These are phyloP conservation scores for Oxytorus armatus DNA, from an alignment of 2,888 invertebrate species.

Conservation along the genomic window DNA sequence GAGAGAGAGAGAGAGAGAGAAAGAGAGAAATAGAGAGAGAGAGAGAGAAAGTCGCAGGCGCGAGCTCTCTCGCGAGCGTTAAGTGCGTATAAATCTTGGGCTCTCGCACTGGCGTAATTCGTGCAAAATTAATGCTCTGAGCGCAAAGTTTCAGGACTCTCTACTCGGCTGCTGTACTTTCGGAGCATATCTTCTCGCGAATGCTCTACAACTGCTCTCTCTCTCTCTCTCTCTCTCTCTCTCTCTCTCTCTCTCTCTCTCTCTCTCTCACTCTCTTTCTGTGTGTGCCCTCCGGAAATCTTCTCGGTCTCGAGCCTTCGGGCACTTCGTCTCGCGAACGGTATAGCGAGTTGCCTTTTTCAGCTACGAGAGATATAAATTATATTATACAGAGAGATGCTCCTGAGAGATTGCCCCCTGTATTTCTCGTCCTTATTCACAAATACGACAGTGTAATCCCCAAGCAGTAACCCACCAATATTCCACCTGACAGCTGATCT, in stretches of 20 bases:
- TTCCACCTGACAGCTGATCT: conserved; percentile 1
- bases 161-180: background rate
- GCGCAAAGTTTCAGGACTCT: conserved; percentile 57
- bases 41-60: conserved; percentile 14
- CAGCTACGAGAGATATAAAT: conserved; percentile 47
- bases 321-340: conserved; percentile 43
- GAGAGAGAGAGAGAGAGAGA: conserved; percentile 16
- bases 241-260: conserved; percentile 15
- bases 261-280: conserved; percentile 14
- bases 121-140: conserved; percentile 69
- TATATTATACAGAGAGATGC: background rate
- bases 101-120: conserved; percentile 68
- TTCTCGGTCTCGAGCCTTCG: conserved; percentile 44
- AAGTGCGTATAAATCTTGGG: conserved; percentile 69
- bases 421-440: background rate
- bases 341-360: conserved; percentile 45
- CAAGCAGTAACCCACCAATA: background rate
- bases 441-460: background rate
- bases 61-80: conserved; percentile 45
- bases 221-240: conserved; percentile 18
- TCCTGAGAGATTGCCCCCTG: background rate
- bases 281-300: conserved; percentile 36
- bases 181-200: conserved; percentile 18
- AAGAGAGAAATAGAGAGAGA: conserved; percentile 14
- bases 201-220: conserved; percentile 2